These are phyloP conservation scores for Pogonocichla stellata DNA, from an alignment of 2,113 vertebrate genomes.

Conservation along the genomic window DNA sequence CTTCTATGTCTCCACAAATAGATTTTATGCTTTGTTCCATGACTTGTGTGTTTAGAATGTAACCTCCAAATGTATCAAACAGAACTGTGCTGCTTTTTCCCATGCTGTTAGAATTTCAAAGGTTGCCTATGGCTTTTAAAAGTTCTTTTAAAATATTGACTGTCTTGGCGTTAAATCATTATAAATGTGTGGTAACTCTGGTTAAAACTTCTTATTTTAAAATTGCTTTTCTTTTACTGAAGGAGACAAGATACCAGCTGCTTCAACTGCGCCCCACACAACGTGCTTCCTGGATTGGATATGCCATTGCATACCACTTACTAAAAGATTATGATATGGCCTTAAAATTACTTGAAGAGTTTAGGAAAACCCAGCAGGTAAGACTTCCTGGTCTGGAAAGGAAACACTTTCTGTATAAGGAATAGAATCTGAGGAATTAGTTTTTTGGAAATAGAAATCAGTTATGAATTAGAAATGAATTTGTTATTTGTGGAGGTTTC, in stretches of 20 bases:
- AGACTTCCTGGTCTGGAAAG: neutral
- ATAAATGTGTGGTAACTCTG: neutral
- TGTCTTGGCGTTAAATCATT: neutral
- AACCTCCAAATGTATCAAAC: neutral
- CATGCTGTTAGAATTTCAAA: neutral
- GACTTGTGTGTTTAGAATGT: neutral
- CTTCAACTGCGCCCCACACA: constrained; percentile 79
- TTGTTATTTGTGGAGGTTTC: neutral
- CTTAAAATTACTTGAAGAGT: constrained; percentile 81
- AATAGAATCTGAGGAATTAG: neutral
- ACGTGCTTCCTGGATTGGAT: constrained; percentile 80
- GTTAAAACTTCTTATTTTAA: neutral
- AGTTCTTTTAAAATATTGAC: neutral
- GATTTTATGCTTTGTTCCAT: neutral
- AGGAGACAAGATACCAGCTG: constrained; percentile 80
- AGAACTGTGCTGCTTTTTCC: neutral
- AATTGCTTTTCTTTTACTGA: neutral
- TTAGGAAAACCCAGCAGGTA: constrained; percentile 83
- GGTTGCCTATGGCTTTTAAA: neutral
- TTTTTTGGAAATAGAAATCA: neutral
- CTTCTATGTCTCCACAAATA: neutral
- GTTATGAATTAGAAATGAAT: neutral
- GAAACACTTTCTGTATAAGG: neutral
- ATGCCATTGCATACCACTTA: constrained; percentile 81
- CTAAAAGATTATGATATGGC: constrained; percentile 82